A percentile compares a stretch with the other conserved stretches of the same genome.
Evolutionary conservation across 2,888 invertebrate species (phyloP).

Genomic region (Nycteola revayana): DNA sequence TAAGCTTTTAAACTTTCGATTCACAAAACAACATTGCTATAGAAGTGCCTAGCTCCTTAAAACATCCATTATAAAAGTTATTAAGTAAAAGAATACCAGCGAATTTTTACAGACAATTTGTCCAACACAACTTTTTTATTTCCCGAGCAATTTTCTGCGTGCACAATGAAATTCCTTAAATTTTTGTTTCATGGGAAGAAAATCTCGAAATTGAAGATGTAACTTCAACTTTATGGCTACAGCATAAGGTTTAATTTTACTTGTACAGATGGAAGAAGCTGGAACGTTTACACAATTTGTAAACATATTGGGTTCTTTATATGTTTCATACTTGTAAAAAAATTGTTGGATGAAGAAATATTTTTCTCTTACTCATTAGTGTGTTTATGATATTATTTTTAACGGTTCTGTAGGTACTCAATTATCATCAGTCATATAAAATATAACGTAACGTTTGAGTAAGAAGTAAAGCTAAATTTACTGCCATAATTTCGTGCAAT

Average conservation of each 20-base stretch:
- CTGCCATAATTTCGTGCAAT: no score
- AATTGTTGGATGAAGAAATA: no score
- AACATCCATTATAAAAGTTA: no score
- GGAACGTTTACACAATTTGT: slow-evolving; percentile 22
- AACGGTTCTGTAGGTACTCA: no score
- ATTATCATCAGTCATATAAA: no score
- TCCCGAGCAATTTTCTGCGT: slow-evolving; percentile 23
- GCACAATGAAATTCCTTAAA: slow-evolving; percentile 27
- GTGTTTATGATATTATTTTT: no score
- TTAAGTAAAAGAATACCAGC: not conserved
- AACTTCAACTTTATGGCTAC: slow-evolving; percentile 20
- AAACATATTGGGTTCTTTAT: slow-evolving; percentile 25
- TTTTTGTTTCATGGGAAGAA: slow-evolving; percentile 16
- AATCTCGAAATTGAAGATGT: slow-evolving; percentile 7
- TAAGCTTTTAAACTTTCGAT: no score
- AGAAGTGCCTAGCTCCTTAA: no score
- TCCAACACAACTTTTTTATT: slow-evolving; percentile 28
- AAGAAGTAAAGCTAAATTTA: no score
- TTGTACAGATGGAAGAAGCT: slow-evolving; percentile 18
- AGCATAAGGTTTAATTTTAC: slow-evolving; percentile 14
- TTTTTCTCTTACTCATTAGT: no score
- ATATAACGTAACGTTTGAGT: no score
- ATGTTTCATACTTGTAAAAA: slow-evolving; percentile 23
- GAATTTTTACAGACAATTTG: slow-evolving; percentile 21
- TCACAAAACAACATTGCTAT: no score